Conservation (phyloP, 1,140 invertebrate genomes). For the Ceratoteleas bidentatus region DNA sequence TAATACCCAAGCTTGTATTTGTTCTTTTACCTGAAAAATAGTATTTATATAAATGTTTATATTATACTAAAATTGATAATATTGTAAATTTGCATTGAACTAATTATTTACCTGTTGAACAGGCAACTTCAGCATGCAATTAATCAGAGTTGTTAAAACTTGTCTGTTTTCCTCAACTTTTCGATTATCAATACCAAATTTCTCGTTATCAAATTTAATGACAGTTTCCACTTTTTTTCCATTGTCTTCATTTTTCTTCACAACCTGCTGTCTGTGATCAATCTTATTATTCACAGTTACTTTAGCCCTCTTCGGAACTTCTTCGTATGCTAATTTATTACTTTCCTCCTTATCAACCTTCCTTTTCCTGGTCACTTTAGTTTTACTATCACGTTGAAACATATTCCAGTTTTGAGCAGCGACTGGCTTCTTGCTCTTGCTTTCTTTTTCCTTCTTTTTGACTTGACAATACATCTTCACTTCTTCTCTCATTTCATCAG, state of each 20-base stretch:
- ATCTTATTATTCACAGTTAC: constrained; percentile 3
- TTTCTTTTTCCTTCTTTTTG: constrained; percentile 78
- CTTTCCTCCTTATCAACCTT: constrained; percentile 3
- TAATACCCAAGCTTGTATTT: constrained; percentile 77
- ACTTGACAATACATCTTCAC: constrained; percentile 82
- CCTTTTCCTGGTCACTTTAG: constrained; percentile 57
- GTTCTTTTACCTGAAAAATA: constrained; percentile 74
- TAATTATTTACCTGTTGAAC: constrained; percentile 71
- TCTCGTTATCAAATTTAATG: constrained; percentile 59
- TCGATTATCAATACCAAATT: constrained; percentile 61
- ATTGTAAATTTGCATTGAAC: no score
- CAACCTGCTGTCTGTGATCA: no score
- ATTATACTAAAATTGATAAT: constrained; percentile 10
- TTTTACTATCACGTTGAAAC: constrained; percentile 55
- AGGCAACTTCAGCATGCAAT: constrained; percentile 76
- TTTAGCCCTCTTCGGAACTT: constrained; percentile 14
- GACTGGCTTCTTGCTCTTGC: constrained; percentile 39
- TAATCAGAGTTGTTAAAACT: constrained; percentile 73
- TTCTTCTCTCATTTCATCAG: no score
- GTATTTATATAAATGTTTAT: constrained; percentile 15
- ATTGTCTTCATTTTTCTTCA: constrained; percentile 29
- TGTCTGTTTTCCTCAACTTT: constrained; percentile 70
- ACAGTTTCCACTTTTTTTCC: no score
- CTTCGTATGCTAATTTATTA: constrained; percentile 9
- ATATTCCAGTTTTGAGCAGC: constrained; percentile 50